Evolutionary conservation across 1,140 invertebrate species (phyloP).

Genomic region (Drosophila varians): DNA sequence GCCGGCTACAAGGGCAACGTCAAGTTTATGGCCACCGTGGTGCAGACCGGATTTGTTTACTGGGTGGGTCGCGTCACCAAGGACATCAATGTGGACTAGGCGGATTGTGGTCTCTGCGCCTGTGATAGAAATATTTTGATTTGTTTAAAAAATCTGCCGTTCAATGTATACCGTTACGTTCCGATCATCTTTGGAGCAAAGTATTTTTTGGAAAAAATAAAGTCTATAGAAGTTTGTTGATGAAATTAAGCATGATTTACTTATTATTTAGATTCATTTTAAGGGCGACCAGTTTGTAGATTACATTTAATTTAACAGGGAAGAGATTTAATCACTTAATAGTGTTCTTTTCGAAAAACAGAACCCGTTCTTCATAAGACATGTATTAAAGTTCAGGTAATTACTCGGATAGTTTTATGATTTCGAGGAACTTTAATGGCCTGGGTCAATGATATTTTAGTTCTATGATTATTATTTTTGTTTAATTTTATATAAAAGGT

Average conservation of each 20-base stretch:
- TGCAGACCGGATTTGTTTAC: constrained; percentile 82
- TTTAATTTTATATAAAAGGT: no score
- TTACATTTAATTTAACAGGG: no score
- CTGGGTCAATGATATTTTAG: no score
- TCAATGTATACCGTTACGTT: constrained; percentile 7
- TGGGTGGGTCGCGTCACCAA: constrained; percentile 83
- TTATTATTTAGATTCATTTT: not conserved
- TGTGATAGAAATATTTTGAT: constrained; percentile 57
- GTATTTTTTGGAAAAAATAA: constrained; percentile 68
- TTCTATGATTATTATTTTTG: no score
- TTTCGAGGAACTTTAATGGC: no score
- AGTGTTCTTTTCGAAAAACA: no score
- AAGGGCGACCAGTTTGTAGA: not conserved
- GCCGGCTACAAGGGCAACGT: constrained; percentile 78
- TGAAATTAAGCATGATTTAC: not conserved
- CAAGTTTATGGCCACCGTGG: constrained; percentile 83
- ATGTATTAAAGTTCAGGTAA: no score
- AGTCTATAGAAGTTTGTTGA: constrained; percentile 24
- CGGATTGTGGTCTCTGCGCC: constrained; percentile 20
- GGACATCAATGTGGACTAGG: constrained; percentile 67
- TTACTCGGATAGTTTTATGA: no score
- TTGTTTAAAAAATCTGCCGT: constrained; percentile 1
- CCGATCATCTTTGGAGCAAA: constrained; percentile 30
- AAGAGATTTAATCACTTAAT: no score
- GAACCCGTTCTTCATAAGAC: no score